phyloP scores from a whole-genome alignment of 2,888 invertebrate genomes.

The Tipula unca region DNA sequence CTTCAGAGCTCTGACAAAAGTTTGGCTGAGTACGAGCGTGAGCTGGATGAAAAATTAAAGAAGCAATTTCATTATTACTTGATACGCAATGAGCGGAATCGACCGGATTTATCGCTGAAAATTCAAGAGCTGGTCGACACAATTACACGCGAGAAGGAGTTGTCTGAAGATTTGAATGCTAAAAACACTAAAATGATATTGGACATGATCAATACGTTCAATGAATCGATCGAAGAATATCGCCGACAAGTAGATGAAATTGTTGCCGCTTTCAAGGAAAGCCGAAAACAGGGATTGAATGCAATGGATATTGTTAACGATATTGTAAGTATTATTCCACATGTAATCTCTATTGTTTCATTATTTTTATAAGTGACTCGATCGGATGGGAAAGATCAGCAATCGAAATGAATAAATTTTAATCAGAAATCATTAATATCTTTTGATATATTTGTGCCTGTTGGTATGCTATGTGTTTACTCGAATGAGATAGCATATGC shows the following conservation, averaged over 20 bases:
- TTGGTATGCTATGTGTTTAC: too few species aligned
- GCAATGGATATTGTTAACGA: not conserved
- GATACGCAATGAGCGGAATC: not conserved
- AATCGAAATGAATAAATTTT: not conserved
- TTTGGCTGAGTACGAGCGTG: not conserved
- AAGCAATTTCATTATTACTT: conserved; percentile 14
- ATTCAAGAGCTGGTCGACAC: not conserved
- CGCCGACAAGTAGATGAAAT: not conserved
- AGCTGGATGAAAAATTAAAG: not conserved
- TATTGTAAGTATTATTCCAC: not conserved
- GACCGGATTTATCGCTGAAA: not conserved
- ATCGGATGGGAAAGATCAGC: too few species aligned
- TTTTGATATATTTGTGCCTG: not conserved
- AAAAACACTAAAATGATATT: conserved; percentile 9
- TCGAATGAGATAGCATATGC: too few species aligned
- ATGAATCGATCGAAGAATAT: not conserved
- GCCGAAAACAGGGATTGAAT: not conserved
- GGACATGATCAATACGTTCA: not conserved
- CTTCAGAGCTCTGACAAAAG: not conserved
- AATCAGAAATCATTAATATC: not conserved
- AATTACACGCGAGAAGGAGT: not conserved
- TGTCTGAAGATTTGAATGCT: conserved; percentile 14
- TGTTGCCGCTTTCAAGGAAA: not conserved
- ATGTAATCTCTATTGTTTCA: not conserved
- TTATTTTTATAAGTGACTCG: not conserved